These are phyloP conservation scores for Hedychridium roseum DNA, from an alignment of 2,888 invertebrate species.

Conservation along the genomic window DNA sequence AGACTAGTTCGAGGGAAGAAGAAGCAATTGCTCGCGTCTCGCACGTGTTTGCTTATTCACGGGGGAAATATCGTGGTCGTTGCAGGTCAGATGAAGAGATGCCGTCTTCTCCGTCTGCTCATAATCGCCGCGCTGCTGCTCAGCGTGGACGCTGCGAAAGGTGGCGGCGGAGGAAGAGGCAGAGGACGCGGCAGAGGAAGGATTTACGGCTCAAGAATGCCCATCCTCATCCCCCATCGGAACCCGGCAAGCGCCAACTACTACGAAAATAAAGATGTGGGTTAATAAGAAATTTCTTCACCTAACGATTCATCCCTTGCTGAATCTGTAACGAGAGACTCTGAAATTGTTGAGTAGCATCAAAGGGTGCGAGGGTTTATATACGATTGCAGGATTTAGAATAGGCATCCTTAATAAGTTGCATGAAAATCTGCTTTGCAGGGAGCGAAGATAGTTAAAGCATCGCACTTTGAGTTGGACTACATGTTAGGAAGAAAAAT, in stretches of 20 bases:
- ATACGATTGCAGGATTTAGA: neutral
- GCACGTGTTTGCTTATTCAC: neutral
- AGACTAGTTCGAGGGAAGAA: too few species aligned
- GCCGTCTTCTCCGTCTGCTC: conserved; percentile 23
- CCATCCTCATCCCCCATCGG: conserved; percentile 68
- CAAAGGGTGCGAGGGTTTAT: too few species aligned
- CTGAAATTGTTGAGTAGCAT: neutral
- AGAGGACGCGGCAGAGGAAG: conserved; percentile 61
- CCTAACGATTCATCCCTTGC: neutral
- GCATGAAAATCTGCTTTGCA: conserved; percentile 44
- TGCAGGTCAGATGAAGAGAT: conserved; percentile 40
- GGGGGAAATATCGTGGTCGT: neutral
- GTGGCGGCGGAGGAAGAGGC: conserved; percentile 47
- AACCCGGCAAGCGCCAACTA: conserved; percentile 70
- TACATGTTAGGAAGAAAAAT: conserved; percentile 80
- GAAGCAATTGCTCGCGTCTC: neutral
- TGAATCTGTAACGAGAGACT: neutral
- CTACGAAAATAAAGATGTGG: conserved; percentile 73
- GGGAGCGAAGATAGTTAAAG: conserved; percentile 76
- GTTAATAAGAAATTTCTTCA: conserved; percentile 40
- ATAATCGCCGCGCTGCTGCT: conserved; percentile 25
- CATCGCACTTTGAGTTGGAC: conserved; percentile 77
- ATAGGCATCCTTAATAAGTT: neutral
- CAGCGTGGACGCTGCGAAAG: conserved; percentile 42
- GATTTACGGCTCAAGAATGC: conserved; percentile 66